Conservation (phyloP, 2,888 invertebrate species). For the Craniophora ligustri region DNA sequence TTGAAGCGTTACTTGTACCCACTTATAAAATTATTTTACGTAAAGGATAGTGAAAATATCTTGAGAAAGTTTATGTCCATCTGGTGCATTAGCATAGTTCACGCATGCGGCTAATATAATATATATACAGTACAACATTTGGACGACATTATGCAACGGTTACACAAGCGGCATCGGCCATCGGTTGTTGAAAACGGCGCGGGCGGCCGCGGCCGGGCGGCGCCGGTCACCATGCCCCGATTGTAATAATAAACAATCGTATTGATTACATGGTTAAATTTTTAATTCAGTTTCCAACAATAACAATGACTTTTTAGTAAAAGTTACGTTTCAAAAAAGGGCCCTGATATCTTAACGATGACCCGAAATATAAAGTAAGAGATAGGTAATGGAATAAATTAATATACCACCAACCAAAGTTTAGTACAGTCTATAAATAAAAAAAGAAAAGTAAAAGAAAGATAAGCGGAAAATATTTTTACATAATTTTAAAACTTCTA, state of each 20-base stretch:
- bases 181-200: too few relatives aligned
- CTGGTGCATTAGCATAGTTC: conserved; percentile 75
- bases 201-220: too few relatives aligned
- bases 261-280: background rate
- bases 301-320: too few relatives aligned
- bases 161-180: conserved; percentile 50
- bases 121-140: conserved; percentile 62
- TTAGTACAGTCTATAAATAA: too few relatives aligned
- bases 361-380: too few relatives aligned
- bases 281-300: too few relatives aligned
- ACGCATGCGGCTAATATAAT: conserved; percentile 69
- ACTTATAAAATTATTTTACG: conserved; percentile 52
- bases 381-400: too few relatives aligned
- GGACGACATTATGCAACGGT: conserved; percentile 64
- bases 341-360: too few relatives aligned
- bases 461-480: background rate
- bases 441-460: too few relatives aligned
- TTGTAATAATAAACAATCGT: conserved; percentile 2
- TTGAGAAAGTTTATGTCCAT: conserved; percentile 71
- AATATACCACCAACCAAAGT: background rate
- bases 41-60: conserved; percentile 62
- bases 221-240: background rate
- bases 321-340: too few relatives aligned
- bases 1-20: conserved; percentile 17
- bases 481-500: background rate